Evolutionary conservation across 1,140 invertebrate genomes (phyloP), one percentile per base, ranked within the genome.

Genomic region (Formica exsecta): DNA sequence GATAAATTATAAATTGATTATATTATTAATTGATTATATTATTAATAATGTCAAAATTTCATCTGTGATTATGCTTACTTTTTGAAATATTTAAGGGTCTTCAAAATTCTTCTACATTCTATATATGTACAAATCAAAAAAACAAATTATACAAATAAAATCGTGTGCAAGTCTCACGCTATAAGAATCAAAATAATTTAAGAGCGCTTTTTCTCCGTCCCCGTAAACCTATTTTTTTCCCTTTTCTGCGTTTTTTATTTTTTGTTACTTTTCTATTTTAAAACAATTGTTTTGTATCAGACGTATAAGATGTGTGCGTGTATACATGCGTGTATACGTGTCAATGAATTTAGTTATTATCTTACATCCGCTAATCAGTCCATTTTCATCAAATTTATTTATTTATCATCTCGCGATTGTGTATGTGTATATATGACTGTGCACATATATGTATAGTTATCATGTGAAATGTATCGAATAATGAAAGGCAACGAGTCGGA

Each of bases 281-380:
- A 74, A 83, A 44, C 19, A 59, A 61, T 8, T 48, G 25, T 44
- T 61, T 62, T 61, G 38, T 61, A 74, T 29, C 68, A 74, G 41
- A n/a, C 32, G 4, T 61, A 38, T 54, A 44, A 81, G 19, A 19
- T 36, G 36, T 73, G 38, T 57, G 19, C 13, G 51, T 59, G 22
- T 41, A 36, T 29, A 9, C 29, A 4, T 25, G 22, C 25, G 9
- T 16, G 25, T 41, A n/a, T 57, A 4, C 16, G 4, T 38, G 29
- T 86, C 32, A 70, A 86, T 51, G 13, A 86, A 86, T 86, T 86
- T 86, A 86, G 62, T 85, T 85, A 77, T 77, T 83, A 85, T 76
- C 83, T 85, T 86, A 86, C 65, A 44, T 86, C 57, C 16, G 54
- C 80, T 86, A 86, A 22, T 86, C 77, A 84, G 85, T 81, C 85